Percentiles rank a stretch among this genome's conserved stretches.
Conservation (phyloP, 2,888 invertebrate genomes). For the Serrognathus titanus region DNA sequence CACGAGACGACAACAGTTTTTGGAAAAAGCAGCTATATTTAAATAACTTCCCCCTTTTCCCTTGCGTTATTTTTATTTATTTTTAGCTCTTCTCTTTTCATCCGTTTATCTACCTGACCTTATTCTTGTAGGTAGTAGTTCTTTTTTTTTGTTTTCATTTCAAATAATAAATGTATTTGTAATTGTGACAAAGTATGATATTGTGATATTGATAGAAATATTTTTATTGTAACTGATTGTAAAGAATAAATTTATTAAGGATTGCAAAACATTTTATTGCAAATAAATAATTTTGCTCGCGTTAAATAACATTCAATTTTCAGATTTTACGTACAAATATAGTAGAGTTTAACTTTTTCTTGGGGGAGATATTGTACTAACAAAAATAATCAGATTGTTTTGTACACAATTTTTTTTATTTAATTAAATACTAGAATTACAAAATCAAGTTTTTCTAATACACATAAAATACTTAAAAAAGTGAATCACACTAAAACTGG, state of each 20-base stretch:
- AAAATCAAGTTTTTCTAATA: too few relatives aligned
- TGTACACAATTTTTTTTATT: too few relatives aligned
- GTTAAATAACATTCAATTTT: too few relatives aligned
- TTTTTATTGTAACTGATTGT: slow-evolving; percentile 6
- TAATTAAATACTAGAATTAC: too few relatives aligned
- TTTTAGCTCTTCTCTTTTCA: slow-evolving; percentile 4
- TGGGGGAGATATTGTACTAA: too few relatives aligned
- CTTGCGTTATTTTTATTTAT: slow-evolving; percentile 1
- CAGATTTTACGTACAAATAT: too few relatives aligned
- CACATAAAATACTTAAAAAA: too few relatives aligned
- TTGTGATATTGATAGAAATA: slow-evolving; percentile 12
- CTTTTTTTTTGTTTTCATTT: background rate
- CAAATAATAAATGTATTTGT: background rate
- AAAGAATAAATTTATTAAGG: slow-evolving; percentile 3
- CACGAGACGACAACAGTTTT: slow-evolving; percentile 75
- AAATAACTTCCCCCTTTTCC: slow-evolving; percentile 46
- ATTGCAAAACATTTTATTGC: background rate
- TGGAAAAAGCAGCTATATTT: slow-evolving; percentile 85
- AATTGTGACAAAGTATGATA: background rate
- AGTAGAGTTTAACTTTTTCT: too few relatives aligned
- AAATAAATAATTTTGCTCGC: too few relatives aligned
- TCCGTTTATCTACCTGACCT: background rate
- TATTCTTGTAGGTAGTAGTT: too few relatives aligned
- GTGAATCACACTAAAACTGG: too few relatives aligned
- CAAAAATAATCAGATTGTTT: too few relatives aligned